Evolutionary conservation across 2,888 invertebrate species (phyloP).

Genomic region (Hyposoter didymator): DNA sequence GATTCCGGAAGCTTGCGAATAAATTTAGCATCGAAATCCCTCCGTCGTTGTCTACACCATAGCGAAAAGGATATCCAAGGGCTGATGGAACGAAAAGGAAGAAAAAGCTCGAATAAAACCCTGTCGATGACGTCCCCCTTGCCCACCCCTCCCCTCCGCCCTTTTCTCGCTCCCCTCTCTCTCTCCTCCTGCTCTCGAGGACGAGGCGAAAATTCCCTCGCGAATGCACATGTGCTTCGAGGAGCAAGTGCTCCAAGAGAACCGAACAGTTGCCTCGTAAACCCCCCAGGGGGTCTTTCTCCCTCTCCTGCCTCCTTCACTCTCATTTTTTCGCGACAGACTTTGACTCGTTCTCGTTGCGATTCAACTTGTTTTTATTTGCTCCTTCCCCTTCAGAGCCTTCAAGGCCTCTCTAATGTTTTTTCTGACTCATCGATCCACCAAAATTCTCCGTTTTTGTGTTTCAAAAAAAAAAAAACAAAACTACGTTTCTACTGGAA

Average conservation of each 20-base stretch:
- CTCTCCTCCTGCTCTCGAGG: slow-evolving; percentile 43
- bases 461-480: not conserved
- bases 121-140: slow-evolving; percentile 42
- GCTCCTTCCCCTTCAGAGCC: not conserved
- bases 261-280: slow-evolving; percentile 73
- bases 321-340: slow-evolving; percentile 57
- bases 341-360: slow-evolving; percentile 50
- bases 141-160: not conserved
- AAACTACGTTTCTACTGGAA: too few species aligned
- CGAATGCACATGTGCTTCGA: slow-evolving; percentile 71
- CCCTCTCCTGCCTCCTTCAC: not conserved
- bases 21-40: not conserved
- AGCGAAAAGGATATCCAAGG: slow-evolving; percentile 13
- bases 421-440: slow-evolving; percentile 6
- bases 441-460: not conserved
- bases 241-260: slow-evolving; percentile 76
- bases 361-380: slow-evolving; percentile 26
- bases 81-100: slow-evolving; percentile 41
- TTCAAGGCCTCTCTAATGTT: not conserved
- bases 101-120: slow-evolving; percentile 28
- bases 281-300: slow-evolving; percentile 61
- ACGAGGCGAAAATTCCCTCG: slow-evolving; percentile 80
- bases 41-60: not conserved
- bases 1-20: not conserved
- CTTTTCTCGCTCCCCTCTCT: slow-evolving; percentile 26